Percentiles rank a stretch among this genome's conserved stretches.
phyloP scores from a whole-genome alignment of 2,797 vertebrate species.

The Gymnoscopelus microlampas region DNA sequence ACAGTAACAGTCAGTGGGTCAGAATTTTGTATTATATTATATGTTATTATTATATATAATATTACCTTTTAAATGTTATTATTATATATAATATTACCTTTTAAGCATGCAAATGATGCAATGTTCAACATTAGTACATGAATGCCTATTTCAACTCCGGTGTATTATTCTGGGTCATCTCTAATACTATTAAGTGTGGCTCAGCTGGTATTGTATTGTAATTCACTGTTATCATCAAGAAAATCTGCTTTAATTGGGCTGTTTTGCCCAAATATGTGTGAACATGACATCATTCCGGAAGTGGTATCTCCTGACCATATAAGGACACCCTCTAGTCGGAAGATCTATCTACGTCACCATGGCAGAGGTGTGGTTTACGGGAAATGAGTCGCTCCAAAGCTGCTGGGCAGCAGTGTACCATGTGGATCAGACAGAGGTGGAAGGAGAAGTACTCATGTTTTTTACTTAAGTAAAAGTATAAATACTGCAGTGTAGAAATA shows the following conservation, averaged over 20 bases:
- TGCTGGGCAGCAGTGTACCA: background rate
- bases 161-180: background rate
- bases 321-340: slow-evolving; percentile 71
- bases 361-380: slow-evolving; percentile 76
- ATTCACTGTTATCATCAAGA: slow-evolving; percentile 16
- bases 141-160: background rate
- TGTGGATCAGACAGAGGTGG: too few species aligned
- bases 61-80: too few species aligned
- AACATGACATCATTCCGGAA: slow-evolving; percentile 78
- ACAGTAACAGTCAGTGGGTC: too few species aligned
- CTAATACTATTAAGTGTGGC: background rate
- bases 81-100: too few species aligned
- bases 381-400: slow-evolving; percentile 64
- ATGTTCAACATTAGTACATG: slow-evolving; percentile 5
- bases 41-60: too few species aligned
- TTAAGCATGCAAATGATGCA: slow-evolving; percentile 4
- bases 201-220: background rate
- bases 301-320: slow-evolving; percentile 68
- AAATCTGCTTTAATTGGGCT: slow-evolving; percentile 36
- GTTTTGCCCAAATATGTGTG: slow-evolving; percentile 49
- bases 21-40: too few species aligned
- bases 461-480: too few species aligned
- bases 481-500: too few species aligned
- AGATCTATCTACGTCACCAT: slow-evolving; percentile 66
- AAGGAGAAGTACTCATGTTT: too few species aligned